Percentiles rank a stretch among this genome's conserved stretches.
Evolutionary conservation across 2,888 invertebrate genomes (phyloP).

Genomic region (Cancer borealis): DNA sequence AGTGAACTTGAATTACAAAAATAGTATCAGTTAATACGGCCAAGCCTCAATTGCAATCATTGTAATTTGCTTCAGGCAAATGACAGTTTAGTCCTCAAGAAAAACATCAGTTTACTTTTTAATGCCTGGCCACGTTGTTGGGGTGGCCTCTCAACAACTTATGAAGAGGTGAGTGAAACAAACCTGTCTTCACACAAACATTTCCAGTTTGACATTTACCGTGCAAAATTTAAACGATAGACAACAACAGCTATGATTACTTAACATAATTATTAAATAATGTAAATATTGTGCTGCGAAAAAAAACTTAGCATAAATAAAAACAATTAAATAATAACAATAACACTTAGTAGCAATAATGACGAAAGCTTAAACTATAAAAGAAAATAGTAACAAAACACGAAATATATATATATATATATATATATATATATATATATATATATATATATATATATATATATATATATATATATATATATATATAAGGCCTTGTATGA

Average conservation of each 20-base stretch:
- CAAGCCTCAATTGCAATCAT: not conserved
- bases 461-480: conserved; percentile 58
- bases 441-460: conserved; percentile 54
- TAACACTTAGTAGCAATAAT: no score
- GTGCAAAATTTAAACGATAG: not conserved
- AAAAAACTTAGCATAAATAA: not conserved
- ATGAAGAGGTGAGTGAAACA: not conserved
- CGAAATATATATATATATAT: conserved; percentile 10
- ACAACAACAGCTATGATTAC: not conserved
- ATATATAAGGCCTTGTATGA: not conserved
- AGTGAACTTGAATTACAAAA: no score
- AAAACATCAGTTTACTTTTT: not conserved
- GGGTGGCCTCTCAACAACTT: not conserved
- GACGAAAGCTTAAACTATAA: no score
- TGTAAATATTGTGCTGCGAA: no score
- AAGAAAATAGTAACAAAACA: no score
- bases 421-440: conserved; percentile 52
- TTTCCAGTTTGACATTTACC: not conserved
- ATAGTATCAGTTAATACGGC: not conserved
- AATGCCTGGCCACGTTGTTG: not conserved
- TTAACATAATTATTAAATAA: not conserved
- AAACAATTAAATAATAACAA: not conserved
- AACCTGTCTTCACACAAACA: not conserved
- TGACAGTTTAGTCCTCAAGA: not conserved
- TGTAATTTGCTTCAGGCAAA: not conserved